Base-by-base conservation (phyloP, 2,797 vertebrate genomes). In the Chiloscyllium punctatum region DNA sequence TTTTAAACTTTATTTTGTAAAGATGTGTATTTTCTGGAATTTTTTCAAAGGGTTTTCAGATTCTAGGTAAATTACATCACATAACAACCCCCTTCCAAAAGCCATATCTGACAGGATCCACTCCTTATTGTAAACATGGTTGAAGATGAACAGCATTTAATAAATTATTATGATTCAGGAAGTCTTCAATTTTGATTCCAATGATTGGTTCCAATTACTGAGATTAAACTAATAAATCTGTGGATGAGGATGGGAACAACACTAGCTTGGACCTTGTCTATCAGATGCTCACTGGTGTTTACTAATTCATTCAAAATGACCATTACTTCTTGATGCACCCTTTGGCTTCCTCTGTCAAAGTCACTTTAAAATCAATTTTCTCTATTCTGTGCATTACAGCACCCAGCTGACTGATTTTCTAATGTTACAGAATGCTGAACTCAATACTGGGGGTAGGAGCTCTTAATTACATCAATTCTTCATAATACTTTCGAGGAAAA, bases 281-380 rank as follows among this genome's bases (percentile, higher is more conserved):
- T 27, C 48, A 51, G 84, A 87, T 18, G 2, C 16, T 23, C 42
- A 8, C 27, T 57, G 53, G 51, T 88, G 87, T 57, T 88, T 13
- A 51, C 84, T 87, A 48, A 87, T 87, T 87, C 84, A 62, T 11
- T 88, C 87, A 88, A 88, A 53, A 15, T 88, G 51, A 13, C 87
- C 51, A 57, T 88, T 88, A 62, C 27, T 30, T 88, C 21, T 53
- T 30, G 53, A 88, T 25, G 27, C 57, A 62, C 53, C 87, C 87
- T 88, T 88, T 88, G 87, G 30, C 87, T 57, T 88, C 87, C 51
- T 88, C 27, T 88, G 87, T 57, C 87, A 62, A 53, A 88, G 51
- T 11, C 51, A 88, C 51, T 88, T 62, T 88, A 57, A 62, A 57
- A 57, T 57, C 51, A 88, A 27, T 30, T 57, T 88, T 88, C 53